phyloP scores from a whole-genome alignment of 2,113 vertebrate species.

The Ailurus styani region DNA sequence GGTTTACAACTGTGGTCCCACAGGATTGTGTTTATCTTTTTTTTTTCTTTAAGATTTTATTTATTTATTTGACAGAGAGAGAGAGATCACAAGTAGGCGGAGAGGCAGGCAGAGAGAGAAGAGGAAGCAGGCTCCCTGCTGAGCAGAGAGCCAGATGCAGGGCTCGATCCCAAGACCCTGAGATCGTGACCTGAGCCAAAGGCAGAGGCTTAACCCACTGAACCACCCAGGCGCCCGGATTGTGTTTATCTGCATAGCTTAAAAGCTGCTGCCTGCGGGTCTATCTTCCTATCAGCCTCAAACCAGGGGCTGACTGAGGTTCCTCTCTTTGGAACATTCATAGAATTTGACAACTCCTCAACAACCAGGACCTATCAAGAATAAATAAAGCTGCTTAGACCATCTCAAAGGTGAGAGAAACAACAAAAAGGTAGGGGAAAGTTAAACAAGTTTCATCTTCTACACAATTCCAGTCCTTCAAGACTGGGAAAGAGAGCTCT shows the following conservation, averaged over 20 bases:
- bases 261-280: not conserved
- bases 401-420: not conserved
- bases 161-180: no score
- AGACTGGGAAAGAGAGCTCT: not conserved
- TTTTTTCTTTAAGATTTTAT: no score
- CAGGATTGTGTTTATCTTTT: not conserved
- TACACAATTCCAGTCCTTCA: not conserved
- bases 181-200: no score
- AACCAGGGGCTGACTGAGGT: not conserved
- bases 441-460: not conserved
- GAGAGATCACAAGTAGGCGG: no score
- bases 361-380: not conserved
- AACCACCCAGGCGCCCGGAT: no score
- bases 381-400: not conserved
- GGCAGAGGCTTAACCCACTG: no score
- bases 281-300: not conserved
- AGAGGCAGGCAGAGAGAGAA: no score
- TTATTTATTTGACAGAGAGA: no score
- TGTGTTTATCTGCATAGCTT: not conserved
- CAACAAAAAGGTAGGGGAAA: not conserved
- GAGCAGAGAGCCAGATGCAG: no score
- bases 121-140: no score
- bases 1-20: not conserved
- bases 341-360: not conserved
- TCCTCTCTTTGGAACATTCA: not conserved